These are phyloP conservation scores for Melangyna quadrimaculata DNA, from an alignment of 2,888 invertebrate genomes.

Conservation along the genomic window DNA sequence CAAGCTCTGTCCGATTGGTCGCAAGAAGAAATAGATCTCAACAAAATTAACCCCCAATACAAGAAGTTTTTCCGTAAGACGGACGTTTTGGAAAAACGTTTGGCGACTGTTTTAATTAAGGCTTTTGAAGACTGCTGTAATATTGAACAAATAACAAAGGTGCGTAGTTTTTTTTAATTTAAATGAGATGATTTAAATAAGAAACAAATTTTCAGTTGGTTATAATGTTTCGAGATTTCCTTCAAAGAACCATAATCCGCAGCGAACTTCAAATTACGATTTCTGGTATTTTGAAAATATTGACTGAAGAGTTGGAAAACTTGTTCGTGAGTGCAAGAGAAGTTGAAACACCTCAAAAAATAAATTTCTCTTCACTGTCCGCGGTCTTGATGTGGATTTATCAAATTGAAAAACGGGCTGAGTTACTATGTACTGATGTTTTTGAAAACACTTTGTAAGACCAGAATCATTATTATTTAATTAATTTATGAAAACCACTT, in stretches of 20 bases:
- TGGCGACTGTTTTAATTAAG: slow-evolving; percentile 83
- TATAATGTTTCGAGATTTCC: slow-evolving; percentile 82
- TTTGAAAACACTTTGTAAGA: slow-evolving; percentile 74
- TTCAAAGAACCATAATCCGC: slow-evolving; percentile 83
- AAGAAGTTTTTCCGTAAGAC: slow-evolving; percentile 81
- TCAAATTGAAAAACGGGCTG: slow-evolving; percentile 80
- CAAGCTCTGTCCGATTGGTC: slow-evolving; percentile 79
- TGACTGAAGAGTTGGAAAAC: slow-evolving; percentile 78
- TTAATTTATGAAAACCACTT: neutral
- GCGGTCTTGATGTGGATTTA: slow-evolving; percentile 89
- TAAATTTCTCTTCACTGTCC: slow-evolving; percentile 85
- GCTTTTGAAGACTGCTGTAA: slow-evolving; percentile 84
- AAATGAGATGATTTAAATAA: neutral
- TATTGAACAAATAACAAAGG: slow-evolving; percentile 83
- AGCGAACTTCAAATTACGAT: slow-evolving; percentile 82
- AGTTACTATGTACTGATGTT: slow-evolving; percentile 11
- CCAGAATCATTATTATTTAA: neutral
- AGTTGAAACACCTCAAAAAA: slow-evolving; percentile 73
- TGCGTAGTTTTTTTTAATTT: slow-evolving; percentile 72
- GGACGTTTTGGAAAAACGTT: slow-evolving; percentile 82
- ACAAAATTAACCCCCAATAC: slow-evolving; percentile 73
- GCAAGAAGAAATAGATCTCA: slow-evolving; percentile 77
- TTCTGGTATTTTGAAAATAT: slow-evolving; percentile 81
- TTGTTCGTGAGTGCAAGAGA: slow-evolving; percentile 72
- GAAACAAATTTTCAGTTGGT: slow-evolving; percentile 73